Evolutionary conservation across 2,888 invertebrate species (phyloP), one percentile per base, ranked within the genome.

Genomic region (Drosophila testacea): DNA sequence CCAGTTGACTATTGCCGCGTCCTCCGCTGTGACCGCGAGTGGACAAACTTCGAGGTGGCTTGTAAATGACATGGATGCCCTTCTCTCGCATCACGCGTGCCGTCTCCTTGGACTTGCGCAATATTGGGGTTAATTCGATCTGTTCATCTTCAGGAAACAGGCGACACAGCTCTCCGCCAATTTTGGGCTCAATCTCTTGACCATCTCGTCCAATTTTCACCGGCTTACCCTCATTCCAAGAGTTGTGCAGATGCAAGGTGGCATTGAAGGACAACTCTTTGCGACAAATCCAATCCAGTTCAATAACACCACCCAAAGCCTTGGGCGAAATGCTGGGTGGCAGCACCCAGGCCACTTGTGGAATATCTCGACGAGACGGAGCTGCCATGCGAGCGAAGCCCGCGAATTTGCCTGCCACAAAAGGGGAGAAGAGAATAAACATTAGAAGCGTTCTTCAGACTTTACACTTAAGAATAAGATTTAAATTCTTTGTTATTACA

Each of bases 201-300:
- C 99, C 99, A 94, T 99, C 99, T 73, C 99, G 94, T n/a, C 98
- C 99, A 89, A 99, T 99, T 94, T 99, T 99, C 0, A 99, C 99
- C 64, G 98, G 98, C 93, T 98, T 98, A 48, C 98, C 97, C 91
- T 99, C 98, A 94, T 99, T 99, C 98, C 98, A 99, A 5, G 98
- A 96, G 93, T 99, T 99, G 91, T 97, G 98, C 69, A 99, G 93
- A 92, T 99, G 98, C 83, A 96, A 95, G 2, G 98, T 98, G 90
- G 96, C 96, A 81, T 96, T 96, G 90, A 99, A 99, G 2, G 98
- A 96, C 72, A 99, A 93, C 92, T 99, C 99, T 89, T 97, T 97
- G 88, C 98, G 95, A 91, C 98, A 98, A 81, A 99, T 96, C 99
- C 99, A 99, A 92, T 99, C 98, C 7, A 99, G 95, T 93, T 97